phyloP scores from a whole-genome alignment of 2,797 vertebrate species.

The Alectoris magna region DNA sequence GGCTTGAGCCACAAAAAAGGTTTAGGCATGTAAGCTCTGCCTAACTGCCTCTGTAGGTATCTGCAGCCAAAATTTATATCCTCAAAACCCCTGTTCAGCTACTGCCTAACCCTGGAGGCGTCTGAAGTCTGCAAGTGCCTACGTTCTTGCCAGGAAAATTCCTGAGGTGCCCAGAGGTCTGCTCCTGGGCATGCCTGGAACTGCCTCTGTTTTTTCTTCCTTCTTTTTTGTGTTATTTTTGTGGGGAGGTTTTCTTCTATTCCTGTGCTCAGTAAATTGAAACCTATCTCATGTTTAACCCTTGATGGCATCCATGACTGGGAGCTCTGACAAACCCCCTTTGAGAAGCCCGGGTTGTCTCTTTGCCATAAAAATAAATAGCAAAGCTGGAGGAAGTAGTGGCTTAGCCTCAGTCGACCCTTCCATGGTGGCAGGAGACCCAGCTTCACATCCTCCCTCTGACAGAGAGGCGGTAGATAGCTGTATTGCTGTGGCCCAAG shows the following conservation, averaged over 20 bases:
- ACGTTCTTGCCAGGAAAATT: conserved; percentile 56
- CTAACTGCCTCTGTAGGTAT: conserved; percentile 48
- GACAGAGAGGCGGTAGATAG: accelerated
- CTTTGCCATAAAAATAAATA: not conserved
- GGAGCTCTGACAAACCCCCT: not conserved
- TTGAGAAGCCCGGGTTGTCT: not conserved
- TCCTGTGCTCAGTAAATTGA: not conserved
- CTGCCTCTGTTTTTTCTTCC: conserved; percentile 10
- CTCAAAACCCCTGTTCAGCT: conserved; percentile 64
- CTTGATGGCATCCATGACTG: not conserved
- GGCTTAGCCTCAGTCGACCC: not conserved
- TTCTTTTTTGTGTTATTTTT: not conserved
- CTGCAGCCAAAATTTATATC: conserved; percentile 63
- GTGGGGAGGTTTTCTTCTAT: not conserved
- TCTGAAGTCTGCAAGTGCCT: conserved; percentile 69
- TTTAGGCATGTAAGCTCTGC: conserved; percentile 70
- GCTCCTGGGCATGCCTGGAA: conserved; percentile 62
- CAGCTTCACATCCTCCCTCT: not conserved
- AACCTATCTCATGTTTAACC: conserved; percentile 12
- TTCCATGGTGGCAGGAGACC: not conserved
- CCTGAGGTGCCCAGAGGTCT: conserved; percentile 63
- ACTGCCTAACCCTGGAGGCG: conserved; percentile 72
- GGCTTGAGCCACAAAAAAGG: conserved; percentile 68
- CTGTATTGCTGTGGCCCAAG: not conserved
- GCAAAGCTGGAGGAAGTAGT: not conserved